Conservation (phyloP, 92 coral and sea anemone species). For the Palythoa grandiflora region DNA sequence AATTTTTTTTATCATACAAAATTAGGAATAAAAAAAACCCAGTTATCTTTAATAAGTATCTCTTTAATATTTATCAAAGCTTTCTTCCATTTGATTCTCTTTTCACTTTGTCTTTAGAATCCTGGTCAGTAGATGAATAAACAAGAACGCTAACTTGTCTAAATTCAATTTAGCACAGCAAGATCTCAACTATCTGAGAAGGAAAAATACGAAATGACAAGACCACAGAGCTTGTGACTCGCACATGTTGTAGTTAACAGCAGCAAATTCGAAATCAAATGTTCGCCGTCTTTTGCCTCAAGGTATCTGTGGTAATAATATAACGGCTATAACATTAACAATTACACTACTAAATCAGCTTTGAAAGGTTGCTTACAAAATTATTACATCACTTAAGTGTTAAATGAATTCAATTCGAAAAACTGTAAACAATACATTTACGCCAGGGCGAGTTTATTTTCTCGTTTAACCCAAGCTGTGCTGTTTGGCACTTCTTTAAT, state of each 20-base stretch:
- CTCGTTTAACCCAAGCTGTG: conserved; percentile 27
- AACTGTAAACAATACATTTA: background rate
- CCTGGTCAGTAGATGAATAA: too few species aligned
- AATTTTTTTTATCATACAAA: too few species aligned
- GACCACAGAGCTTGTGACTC: conserved; percentile 10
- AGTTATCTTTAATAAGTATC: too few species aligned
- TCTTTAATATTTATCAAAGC: too few species aligned
- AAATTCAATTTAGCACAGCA: background rate
- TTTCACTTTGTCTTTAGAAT: too few species aligned
- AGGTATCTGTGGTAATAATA: background rate
- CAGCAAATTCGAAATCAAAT: conserved; percentile 18
- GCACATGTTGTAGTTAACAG: background rate
- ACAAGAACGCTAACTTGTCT: background rate
- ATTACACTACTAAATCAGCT: background rate
- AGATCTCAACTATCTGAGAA: background rate
- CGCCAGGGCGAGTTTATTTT: background rate
- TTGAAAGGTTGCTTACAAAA: background rate
- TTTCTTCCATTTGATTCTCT: too few species aligned
- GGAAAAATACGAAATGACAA: background rate
- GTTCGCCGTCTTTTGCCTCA: background rate
- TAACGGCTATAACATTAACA: background rate
- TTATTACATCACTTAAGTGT: background rate
- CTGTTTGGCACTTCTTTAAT: conserved; percentile 26
- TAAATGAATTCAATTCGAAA: background rate
- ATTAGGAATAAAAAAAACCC: too few species aligned